Conservation (phyloP, 2,888 invertebrate genomes). For the Blera fallax region DNA sequence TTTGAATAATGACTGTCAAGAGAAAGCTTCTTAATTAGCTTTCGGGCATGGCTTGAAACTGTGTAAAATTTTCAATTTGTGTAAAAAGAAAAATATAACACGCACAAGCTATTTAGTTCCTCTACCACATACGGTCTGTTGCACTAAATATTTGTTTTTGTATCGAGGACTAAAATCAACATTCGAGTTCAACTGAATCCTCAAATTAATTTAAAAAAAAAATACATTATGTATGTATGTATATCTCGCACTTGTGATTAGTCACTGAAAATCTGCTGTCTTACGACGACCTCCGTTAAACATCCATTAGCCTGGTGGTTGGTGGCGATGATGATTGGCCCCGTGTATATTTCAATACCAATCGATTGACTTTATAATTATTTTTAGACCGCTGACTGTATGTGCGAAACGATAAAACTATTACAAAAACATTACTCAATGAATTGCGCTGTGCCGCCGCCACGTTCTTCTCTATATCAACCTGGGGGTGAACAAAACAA, state of each 20-base stretch:
- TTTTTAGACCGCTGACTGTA: conserved; percentile 44
- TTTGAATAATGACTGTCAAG: too few species aligned
- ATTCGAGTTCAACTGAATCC: too few species aligned
- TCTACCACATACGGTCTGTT: too few species aligned
- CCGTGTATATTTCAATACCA: conserved; percentile 37
- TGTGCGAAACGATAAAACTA: conserved; percentile 40
- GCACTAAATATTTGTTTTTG: too few species aligned
- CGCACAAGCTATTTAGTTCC: too few species aligned
- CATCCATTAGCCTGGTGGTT: neutral
- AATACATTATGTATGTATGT: too few species aligned
- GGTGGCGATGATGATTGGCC: neutral
- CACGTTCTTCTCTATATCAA: neutral
- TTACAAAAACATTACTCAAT: conserved; percentile 51
- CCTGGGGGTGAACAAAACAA: conserved; percentile 33
- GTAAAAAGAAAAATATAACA: too few species aligned
- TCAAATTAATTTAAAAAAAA: too few species aligned
- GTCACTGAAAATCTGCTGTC: conserved; percentile 1
- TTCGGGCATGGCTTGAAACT: too few species aligned
- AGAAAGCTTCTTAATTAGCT: too few species aligned
- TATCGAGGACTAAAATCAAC: too few species aligned
- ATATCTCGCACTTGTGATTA: neutral
- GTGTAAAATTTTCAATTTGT: too few species aligned
- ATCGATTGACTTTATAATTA: conserved; percentile 46
- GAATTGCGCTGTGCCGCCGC: conserved; percentile 47
- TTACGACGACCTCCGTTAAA: neutral